phyloP scores from a whole-genome alignment of 92 coral and sea anemone genomes.

The Umimayanthus kanabou region DNA sequence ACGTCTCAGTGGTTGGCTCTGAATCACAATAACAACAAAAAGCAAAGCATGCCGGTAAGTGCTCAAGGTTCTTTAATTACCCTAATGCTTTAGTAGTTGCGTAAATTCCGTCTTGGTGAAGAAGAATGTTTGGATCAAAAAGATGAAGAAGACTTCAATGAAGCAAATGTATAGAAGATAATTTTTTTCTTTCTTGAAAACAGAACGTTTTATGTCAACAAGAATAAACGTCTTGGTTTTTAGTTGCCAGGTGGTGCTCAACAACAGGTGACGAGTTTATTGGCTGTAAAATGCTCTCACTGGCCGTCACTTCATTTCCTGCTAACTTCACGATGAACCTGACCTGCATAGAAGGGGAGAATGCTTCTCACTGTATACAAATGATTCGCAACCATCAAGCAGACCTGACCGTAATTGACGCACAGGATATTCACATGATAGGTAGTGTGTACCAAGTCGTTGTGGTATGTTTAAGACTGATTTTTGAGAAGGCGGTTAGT shows the following conservation, averaged over 20 bases:
- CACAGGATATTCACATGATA: slow-evolving; percentile 9
- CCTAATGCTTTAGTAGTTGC: too few species aligned
- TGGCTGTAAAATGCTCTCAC: slow-evolving; percentile 30
- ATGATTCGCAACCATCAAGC: slow-evolving; percentile 11
- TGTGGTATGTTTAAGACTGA: neutral
- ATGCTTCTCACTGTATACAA: slow-evolving; percentile 17
- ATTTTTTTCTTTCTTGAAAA: too few species aligned
- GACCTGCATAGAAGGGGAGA: slow-evolving; percentile 26
- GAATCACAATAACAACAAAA: too few species aligned
- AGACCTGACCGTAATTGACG: slow-evolving; percentile 21
- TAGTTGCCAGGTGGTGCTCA: slow-evolving; percentile 38
- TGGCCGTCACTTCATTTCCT: neutral
- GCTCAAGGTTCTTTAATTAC: too few species aligned
- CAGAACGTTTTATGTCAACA: too few species aligned
- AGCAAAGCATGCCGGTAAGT: too few species aligned
- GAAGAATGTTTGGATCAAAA: too few species aligned
- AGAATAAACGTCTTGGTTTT: neutral
- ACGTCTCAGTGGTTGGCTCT: too few species aligned
- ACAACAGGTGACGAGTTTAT: neutral
- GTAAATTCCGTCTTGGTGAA: too few species aligned
- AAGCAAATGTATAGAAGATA: too few species aligned
- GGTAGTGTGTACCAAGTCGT: slow-evolving; percentile 5
- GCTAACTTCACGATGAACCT: slow-evolving; percentile 29
- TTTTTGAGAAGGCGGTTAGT: too few species aligned
- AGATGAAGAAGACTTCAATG: too few species aligned